These are phyloP conservation scores for Aplysina aerophoba DNA, from an alignment of 37 sponge, comb jelly and placozoan species.

Conservation along the genomic window DNA sequence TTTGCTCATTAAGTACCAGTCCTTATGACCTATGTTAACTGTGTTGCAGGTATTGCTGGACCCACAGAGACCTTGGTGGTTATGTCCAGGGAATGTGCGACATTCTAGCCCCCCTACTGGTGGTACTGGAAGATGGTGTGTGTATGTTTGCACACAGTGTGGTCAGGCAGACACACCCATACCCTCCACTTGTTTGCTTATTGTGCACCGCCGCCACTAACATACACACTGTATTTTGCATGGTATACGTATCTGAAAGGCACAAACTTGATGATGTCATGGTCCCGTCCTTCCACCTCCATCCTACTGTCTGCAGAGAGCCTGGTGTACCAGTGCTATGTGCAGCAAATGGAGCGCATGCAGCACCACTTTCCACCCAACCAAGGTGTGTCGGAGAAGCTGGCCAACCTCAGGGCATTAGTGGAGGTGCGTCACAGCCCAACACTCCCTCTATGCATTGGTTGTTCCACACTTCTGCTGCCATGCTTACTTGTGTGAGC, in stretches of 20 bases:
- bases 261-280: no score
- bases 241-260: no score
- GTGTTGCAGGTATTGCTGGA: slow-evolving; percentile 80
- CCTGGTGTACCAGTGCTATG: slow-evolving; percentile 69
- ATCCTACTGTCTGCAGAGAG: slow-evolving; percentile 36
- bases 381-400: slow-evolving; percentile 60
- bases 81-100: slow-evolving; percentile 97
- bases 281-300: no score
- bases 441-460: not conserved
- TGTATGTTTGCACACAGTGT: no score
- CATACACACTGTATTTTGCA: no score
- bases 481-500: not conserved
- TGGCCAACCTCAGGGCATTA: slow-evolving; percentile 67
- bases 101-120: slow-evolving; percentile 92
- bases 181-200: no score
- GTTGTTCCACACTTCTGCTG: not conserved
- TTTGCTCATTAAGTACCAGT: no score
- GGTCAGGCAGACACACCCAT: not conserved
- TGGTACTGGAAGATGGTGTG: slow-evolving; percentile 76
- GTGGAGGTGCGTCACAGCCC: slow-evolving; percentile 55
- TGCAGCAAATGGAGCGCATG: slow-evolving; percentile 60
- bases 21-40: not conserved
- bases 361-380: slow-evolving; percentile 74
- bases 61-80: slow-evolving; percentile 64
- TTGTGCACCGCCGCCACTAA: no score